These are phyloP conservation scores for Oscheius sp. DNA, from an alignment of 1,140 invertebrate species.

Conservation along the genomic window DNA sequence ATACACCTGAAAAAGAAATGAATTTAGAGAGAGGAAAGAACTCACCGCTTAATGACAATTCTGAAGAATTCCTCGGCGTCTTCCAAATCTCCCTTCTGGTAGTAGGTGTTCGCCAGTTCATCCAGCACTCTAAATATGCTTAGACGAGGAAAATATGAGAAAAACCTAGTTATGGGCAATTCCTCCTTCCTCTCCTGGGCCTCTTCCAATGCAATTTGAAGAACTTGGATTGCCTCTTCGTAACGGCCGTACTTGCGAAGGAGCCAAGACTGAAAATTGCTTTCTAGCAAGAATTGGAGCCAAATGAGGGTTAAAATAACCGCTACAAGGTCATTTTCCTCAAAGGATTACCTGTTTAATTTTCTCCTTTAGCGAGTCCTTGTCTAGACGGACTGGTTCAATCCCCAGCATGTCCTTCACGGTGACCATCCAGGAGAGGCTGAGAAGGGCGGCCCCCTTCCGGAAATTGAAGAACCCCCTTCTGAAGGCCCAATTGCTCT, in stretches of 20 bases:
- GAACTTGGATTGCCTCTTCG: slow-evolving; percentile 51
- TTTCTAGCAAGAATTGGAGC: neutral
- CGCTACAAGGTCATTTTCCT: neutral
- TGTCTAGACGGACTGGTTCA: slow-evolving; percentile 47
- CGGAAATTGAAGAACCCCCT: neutral
- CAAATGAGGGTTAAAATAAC: neutral
- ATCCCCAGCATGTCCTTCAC: slow-evolving; percentile 51
- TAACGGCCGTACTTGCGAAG: slow-evolving; percentile 50
- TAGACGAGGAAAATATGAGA: neutral
- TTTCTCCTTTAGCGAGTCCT: slow-evolving; percentile 59
- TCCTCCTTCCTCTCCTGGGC: slow-evolving; percentile 41
- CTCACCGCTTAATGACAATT: slow-evolving; percentile 46
- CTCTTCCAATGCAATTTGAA: slow-evolving; percentile 46
- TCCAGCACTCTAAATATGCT: slow-evolving; percentile 40
- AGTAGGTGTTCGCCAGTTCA: slow-evolving; percentile 59
- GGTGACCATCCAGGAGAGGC: slow-evolving; percentile 45
- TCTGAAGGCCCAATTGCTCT: too few relatives aligned
- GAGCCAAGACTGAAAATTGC: slow-evolving; percentile 51
- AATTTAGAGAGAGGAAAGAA: slow-evolving; percentile 15
- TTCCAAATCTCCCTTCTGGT: slow-evolving; percentile 49
- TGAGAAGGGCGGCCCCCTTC: slow-evolving; percentile 30
- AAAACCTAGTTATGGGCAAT: slow-evolving; percentile 31
- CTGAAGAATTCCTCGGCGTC: slow-evolving; percentile 54
- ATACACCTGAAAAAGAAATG: slow-evolving; percentile 46
- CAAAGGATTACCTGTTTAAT: slow-evolving; percentile 46